Conservation (phyloP, 2,888 invertebrate species). For the Cephus spinipes region DNA sequence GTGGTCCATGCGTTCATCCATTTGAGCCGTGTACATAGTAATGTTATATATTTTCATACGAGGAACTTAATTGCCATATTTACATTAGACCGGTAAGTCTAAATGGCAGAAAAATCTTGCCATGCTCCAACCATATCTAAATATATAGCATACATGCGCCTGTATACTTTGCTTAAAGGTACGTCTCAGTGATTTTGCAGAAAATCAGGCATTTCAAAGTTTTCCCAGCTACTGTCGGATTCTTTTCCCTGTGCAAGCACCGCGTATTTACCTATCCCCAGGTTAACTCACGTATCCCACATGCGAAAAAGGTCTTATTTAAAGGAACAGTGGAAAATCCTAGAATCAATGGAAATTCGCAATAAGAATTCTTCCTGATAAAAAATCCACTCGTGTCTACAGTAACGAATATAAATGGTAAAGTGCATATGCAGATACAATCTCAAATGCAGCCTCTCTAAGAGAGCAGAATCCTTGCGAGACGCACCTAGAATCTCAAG, state of each 20-base stretch:
- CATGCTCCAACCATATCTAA: not conserved
- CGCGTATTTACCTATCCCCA: not conserved
- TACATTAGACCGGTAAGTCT: not conserved
- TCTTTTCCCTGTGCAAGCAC: not conserved
- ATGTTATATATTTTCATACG: not conserved
- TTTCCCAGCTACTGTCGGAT: not conserved
- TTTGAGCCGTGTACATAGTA: not conserved
- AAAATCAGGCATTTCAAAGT: not conserved
- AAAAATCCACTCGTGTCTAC: not conserved
- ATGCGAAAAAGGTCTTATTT: slow-evolving; percentile 34
- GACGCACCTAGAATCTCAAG: not conserved
- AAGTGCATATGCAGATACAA: not conserved
- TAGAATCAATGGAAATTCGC: slow-evolving; percentile 34
- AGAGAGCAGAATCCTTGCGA: not conserved
- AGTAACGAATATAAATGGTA: not conserved
- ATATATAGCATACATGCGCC: not conserved
- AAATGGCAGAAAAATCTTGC: not conserved
- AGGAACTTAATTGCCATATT: not conserved
- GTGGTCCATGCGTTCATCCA: not conserved
- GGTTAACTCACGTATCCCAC: not conserved
- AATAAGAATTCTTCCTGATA: not conserved
- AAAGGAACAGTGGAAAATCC: slow-evolving; percentile 23
- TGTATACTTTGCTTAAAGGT: not conserved
- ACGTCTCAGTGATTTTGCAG: not conserved
- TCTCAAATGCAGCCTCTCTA: not conserved